Evolutionary conservation across 2,113 vertebrate genomes (phyloP).

Genomic region (Triplophysa tibetana): DNA sequence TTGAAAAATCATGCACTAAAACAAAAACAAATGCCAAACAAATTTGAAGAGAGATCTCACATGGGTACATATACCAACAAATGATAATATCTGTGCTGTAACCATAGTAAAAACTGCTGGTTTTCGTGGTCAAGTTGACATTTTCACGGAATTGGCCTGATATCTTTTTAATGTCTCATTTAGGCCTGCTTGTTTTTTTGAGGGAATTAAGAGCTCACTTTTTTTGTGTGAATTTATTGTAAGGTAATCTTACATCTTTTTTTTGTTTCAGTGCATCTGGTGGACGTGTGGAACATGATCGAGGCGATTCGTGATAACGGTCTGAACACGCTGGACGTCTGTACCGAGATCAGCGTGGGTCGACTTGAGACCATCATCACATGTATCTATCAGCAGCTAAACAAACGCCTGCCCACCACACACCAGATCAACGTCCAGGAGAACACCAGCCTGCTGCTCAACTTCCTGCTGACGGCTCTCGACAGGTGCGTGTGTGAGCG

Average conservation of each 20-base stretch:
- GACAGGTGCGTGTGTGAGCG: constrained; percentile 73
- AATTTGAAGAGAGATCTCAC: no score
- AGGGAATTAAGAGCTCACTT: no score
- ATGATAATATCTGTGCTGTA: no score
- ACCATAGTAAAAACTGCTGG: no score
- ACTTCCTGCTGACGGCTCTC: constrained; percentile 91
- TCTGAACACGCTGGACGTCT: constrained; percentile 91
- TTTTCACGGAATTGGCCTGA: no score
- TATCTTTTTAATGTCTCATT: no score
- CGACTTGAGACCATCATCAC: constrained; percentile 95
- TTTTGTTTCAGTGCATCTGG: constrained; percentile 85
- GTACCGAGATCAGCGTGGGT: constrained; percentile 90
- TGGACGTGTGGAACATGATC: constrained; percentile 99
- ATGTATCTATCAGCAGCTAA: constrained; percentile 96
- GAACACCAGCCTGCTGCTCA: constrained; percentile 95
- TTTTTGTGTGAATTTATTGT: no score
- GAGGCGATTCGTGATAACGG: constrained; percentile 98
- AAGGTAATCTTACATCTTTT: not conserved
- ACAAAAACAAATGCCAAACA: no score
- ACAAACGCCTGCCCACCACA: constrained; percentile 94
- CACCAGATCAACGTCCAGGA: constrained; percentile 97
- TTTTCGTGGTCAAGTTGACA: no score
- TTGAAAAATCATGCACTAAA: no score
- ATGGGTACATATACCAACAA: no score
- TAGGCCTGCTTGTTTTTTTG: no score